Base-by-base conservation (phyloP, 2,113 vertebrate genomes). In the Monopterus albus region DNA sequence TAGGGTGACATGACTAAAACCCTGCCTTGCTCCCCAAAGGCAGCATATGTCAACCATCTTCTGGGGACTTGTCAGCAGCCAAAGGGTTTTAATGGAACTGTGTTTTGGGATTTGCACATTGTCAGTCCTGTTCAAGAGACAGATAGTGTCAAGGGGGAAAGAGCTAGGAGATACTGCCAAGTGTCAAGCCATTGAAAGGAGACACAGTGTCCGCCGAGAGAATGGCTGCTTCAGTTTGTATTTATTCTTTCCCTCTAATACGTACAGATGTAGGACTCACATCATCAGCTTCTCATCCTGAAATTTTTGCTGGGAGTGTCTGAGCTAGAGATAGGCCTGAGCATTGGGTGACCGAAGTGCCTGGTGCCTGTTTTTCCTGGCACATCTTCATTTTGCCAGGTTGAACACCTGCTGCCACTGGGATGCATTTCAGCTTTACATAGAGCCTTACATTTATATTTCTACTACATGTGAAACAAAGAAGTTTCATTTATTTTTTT, bases 71-170 rank as follows among this genome's bases (percentile, higher is more conserved):
- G 85, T 88, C 85, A 87, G 78, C 62, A 85, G 82, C 69, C 84
- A 88, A 85, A 76, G 79, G 81, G 79, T 87, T 90, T 89, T 91
- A 91, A 90, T 90, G 83, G 82, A 84, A 82, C 64, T 73, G 82
- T 82, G 85, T 89, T 87, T 85, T 71, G 84, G 85, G 85, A 91
- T 83, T 87, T 87, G 79, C 66, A 68, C 63, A 78, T 68, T 45
- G 40, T 31, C 43, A 3, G 65, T 62, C 75, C 75, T 72, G 79
- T 84, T 76, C 56, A 23, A 55, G 20, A 72, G 73, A 82, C 36
- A 3, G 68, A 59, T 45, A n/a, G 61, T 51, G 69, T 82, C 72
- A 25, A n/a, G 73, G 78, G 75, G 68, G 52, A 15, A 11, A 31
- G 57, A 36, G 40, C 52, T 53, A 36, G 26, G 50, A 66, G 57